Evolutionary conservation across 2,888 invertebrate species (phyloP), one percentile per base, ranked within the genome.

Genomic region (Chironomus riparius): DNA sequence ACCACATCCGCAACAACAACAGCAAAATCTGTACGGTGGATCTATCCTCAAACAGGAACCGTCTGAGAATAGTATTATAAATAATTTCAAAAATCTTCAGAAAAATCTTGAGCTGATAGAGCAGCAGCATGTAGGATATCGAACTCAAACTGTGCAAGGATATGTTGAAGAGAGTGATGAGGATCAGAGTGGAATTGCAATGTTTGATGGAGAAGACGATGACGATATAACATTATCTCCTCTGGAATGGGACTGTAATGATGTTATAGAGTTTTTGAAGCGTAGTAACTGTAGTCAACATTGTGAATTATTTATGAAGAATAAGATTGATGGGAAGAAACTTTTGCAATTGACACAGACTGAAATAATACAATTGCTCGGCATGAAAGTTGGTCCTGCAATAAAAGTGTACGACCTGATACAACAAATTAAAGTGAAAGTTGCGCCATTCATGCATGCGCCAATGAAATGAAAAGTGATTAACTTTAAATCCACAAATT

Each of bases 331-430:
- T 79, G 97, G 97, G 0, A 89, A 91, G 77, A 88, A 88, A 81
- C 86, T 97, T 81, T 85, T 97, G 77, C 88, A 89, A 78, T 85
- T 97, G 77, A 91, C 91, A 71, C 95, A 96, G 85, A 95, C 96
- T 82, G 92, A 96, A 85, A 93, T 97, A 78, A 90, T 96, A 80
- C 92, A 92, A 80, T 86, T 95, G 78, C 90, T 95, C 24, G 92
- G 94, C 79, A 95, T 94, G 88, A 97, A 96, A 87, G 95, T 97
- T 77, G 97, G 97, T 1, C 97, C 97, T 6, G 95, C 96, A 18
- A 84, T 97, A 77, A 97, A 97, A 86, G 95, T 97, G 80, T 93
- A 89, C 82, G 95, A 97, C 86, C 88, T 97, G 79, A 93, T 97
- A 81, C 93, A 95, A 81, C 94, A 95, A 82, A 87, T 97, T 74